Conservation (phyloP, 1,140 invertebrate species). For the Lordiphosa clarofinis region DNA sequence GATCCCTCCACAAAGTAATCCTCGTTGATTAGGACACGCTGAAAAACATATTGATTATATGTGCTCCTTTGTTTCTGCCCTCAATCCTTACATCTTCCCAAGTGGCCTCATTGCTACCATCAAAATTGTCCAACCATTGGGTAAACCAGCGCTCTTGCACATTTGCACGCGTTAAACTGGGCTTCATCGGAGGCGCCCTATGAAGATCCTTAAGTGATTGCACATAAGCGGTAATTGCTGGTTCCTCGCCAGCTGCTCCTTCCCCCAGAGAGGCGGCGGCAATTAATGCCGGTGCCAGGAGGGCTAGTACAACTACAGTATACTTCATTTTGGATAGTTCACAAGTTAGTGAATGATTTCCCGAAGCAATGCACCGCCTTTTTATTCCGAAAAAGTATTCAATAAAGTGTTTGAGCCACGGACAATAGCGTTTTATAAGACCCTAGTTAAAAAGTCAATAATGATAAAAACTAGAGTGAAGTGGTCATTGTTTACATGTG, state of each 20-base stretch:
- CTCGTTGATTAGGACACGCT: constrained; percentile 83
- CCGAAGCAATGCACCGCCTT: constrained; percentile 24
- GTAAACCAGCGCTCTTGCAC: constrained; percentile 53
- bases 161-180: constrained; percentile 13
- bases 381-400: constrained; percentile 38
- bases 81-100: constrained; percentile 82
- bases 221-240: constrained; percentile 31
- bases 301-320: constrained; percentile 23
- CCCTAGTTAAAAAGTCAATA: constrained; percentile 26
- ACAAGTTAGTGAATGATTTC: constrained; percentile 51
- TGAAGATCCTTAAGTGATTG: constrained; percentile 34
- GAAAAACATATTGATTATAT: neutral
- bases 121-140: constrained; percentile 85
- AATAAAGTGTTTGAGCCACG: constrained; percentile 9
- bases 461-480: constrained; percentile 28
- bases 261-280: constrained; percentile 23
- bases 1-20: constrained; percentile 81
- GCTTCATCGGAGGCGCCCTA: constrained; percentile 41
- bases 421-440: constrained; percentile 18
- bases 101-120: constrained; percentile 82
- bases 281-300: constrained; percentile 28
- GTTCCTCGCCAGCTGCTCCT: neutral
- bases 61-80: too few relatives aligned
- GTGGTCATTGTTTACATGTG: constrained; percentile 12
- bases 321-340: constrained; percentile 48